Conservation (phyloP, 2,797 vertebrate species). For the Carapus acus region DNA sequence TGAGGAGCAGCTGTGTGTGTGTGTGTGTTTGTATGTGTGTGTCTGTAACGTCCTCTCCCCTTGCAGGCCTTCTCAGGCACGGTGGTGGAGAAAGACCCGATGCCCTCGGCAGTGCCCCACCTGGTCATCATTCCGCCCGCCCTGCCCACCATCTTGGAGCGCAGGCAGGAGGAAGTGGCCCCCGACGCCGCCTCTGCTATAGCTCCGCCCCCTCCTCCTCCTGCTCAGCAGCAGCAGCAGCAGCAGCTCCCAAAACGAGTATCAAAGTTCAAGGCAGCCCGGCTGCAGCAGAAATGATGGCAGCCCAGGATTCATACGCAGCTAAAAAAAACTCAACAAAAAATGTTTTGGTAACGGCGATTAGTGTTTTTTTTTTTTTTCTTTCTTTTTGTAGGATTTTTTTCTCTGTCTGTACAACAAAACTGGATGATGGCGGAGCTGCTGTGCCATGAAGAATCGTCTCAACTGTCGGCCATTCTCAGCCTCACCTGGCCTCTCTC, state of each 20-base stretch:
- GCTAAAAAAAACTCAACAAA: no score
- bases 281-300: constrained; percentile 80
- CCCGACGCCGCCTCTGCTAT: constrained; percentile 60
- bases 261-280: constrained; percentile 93
- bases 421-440: no score
- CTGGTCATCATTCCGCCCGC: constrained; percentile 76
- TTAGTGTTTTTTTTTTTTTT: constrained; percentile 20
- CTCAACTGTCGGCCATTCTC: no score
- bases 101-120: constrained; percentile 73
- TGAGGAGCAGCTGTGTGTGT: no score
- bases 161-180: constrained; percentile 81
- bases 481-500: no score
- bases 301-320: neutral
- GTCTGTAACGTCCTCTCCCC: no score
- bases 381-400: no score
- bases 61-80: constrained; percentile 94
- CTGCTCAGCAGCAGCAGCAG: no score
- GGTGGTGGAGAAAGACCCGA: constrained; percentile 91
- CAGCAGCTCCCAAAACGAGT: constrained; percentile 75
- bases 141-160: constrained; percentile 87
- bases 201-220: no score
- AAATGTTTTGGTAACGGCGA: constrained; percentile 1
- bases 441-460: no score
- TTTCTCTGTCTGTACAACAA: no score
- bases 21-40: neutral